Percentiles rank a stretch among this genome's conserved stretches.
Evolutionary conservation across 2,113 vertebrate genomes (phyloP).

Genomic region (Marcusenius ussheri): DNA sequence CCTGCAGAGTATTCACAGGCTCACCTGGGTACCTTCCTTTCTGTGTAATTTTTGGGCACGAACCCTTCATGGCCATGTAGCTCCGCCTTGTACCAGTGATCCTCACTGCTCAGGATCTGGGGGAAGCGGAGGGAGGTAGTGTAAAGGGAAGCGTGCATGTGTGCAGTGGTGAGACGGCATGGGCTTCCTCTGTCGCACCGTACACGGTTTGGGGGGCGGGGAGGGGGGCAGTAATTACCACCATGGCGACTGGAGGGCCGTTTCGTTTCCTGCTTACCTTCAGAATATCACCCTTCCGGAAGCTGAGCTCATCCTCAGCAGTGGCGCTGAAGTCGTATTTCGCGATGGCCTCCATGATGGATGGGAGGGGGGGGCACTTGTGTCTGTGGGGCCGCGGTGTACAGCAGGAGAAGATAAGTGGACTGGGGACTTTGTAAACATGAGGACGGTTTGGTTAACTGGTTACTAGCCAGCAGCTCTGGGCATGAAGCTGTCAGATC

Average conservation of each 20-base stretch:
- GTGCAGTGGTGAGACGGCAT: neutral
- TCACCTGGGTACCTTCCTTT: constrained; percentile 71
- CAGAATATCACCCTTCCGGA: constrained; percentile 66
- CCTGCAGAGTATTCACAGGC: constrained; percentile 29
- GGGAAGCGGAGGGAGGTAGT: neutral
- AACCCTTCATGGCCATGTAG: constrained; percentile 78
- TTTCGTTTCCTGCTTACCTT: constrained; percentile 65
- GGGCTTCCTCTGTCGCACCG: neutral
- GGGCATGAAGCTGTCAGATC: neutral
- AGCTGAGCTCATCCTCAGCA: constrained; percentile 81
- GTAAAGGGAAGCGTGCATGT: neutral
- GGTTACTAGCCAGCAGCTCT: neutral
- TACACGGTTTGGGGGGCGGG: neutral
- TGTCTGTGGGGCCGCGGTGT: neutral
- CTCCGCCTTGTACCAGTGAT: constrained; percentile 88
- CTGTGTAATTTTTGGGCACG: constrained; percentile 86
- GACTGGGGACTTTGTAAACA: neutral
- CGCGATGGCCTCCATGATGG: constrained; percentile 78
- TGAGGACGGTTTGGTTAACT: neutral
- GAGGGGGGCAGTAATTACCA: constrained; percentile 72
- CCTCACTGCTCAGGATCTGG: constrained; percentile 76
- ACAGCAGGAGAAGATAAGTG: neutral
- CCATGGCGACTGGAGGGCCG: constrained; percentile 10
- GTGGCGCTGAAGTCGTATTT: constrained; percentile 81
- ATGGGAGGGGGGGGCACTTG: neutral